Conservation (phyloP, 2,113 vertebrate genomes). For the Elephas maximus region DNA sequence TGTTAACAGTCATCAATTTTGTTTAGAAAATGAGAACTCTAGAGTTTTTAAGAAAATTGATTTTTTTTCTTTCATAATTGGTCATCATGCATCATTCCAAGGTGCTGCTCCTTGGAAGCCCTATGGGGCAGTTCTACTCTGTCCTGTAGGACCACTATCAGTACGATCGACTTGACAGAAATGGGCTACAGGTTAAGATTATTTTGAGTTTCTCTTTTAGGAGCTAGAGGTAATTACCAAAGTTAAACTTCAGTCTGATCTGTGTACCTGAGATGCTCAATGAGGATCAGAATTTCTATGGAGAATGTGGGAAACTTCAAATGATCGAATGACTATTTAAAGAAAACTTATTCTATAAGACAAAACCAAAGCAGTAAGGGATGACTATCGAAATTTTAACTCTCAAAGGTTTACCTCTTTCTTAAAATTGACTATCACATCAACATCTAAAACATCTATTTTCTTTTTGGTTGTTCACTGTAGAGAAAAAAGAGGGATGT, state of each 20-base stretch:
- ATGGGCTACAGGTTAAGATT: background rate
- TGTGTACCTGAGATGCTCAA: background rate
- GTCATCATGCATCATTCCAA: background rate
- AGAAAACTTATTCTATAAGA: background rate
- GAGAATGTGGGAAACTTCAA: background rate
- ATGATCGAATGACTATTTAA: background rate
- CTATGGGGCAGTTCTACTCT: too few species aligned
- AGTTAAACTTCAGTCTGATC: constrained; percentile 39
- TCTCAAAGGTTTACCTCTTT: background rate
- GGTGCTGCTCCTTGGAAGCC: too few species aligned
- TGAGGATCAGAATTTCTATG: constrained; percentile 25
- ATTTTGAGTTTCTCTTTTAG: constrained; percentile 19
- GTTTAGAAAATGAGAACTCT: constrained; percentile 53
- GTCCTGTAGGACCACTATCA: too few species aligned
- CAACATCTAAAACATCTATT: background rate
- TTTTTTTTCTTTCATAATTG: constrained; percentile 61
- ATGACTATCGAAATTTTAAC: background rate
- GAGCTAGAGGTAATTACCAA: background rate
- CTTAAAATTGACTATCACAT: background rate
- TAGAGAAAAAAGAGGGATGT: background rate
- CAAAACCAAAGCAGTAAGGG: background rate
- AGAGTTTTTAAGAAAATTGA: background rate
- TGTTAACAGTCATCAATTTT: constrained; percentile 54
- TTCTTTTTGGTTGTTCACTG: background rate
- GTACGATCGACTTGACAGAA: too few species aligned